Evolutionary conservation across 1,140 invertebrate genomes (phyloP).

Genomic region (Triops cancriformis): DNA sequence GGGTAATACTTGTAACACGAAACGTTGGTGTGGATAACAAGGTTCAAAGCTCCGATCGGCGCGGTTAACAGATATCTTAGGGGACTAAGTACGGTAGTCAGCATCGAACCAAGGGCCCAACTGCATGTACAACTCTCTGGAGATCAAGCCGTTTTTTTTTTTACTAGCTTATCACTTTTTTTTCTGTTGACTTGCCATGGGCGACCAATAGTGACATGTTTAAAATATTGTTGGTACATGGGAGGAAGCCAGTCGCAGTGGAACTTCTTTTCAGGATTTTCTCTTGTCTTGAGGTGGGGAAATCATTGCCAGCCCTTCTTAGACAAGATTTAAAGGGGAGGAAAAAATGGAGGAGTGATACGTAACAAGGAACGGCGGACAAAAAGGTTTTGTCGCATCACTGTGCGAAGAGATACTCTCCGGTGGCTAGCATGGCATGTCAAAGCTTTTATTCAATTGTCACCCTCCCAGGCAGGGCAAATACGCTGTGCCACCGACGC

Average conservation of each 20-base stretch:
- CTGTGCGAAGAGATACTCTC: not conserved
- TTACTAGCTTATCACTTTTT: not conserved
- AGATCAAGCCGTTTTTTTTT: not conserved
- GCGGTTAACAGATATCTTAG: not conserved
- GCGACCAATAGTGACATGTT: not conserved
- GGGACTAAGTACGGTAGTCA: no score
- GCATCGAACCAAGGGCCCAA: no score
- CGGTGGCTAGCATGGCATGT: conserved; percentile 8
- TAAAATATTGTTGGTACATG: not conserved
- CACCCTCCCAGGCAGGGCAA: not conserved
- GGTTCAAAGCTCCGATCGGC: not conserved
- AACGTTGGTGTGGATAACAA: not conserved
- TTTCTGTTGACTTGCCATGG: not conserved
- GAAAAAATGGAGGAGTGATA: not conserved
- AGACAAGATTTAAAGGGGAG: not conserved
- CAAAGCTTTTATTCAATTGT: conserved; percentile 14
- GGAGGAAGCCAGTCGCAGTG: not conserved
- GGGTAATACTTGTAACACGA: not conserved
- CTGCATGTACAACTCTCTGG: not conserved
- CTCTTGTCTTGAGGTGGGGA: not conserved
- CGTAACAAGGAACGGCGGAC: not conserved
- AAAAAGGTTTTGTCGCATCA: conserved; percentile 5
- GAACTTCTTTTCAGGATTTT: not conserved
- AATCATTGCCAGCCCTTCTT: not conserved
- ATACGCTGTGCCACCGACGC: not conserved